Conservation (phyloP, 2,113 vertebrate species). For the Triplophysa dalaica region DNA sequence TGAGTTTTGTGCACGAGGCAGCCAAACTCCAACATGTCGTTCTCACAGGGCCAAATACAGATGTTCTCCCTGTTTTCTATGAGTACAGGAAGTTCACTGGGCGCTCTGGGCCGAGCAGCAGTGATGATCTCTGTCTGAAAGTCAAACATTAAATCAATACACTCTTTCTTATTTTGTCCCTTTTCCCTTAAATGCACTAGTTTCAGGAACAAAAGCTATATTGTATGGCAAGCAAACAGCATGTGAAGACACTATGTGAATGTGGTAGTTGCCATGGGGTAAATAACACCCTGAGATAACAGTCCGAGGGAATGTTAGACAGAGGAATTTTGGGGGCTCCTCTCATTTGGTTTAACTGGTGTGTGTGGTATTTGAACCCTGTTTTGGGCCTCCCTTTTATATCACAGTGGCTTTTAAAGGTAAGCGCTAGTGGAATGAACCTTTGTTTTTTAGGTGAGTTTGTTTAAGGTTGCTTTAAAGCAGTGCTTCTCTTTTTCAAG, state of each 20-base stretch:
- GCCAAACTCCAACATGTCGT: constrained; percentile 11
- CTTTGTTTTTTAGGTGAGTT: not conserved
- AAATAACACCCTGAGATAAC: not conserved
- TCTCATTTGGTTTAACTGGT: not conserved
- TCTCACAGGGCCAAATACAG: constrained; percentile 22
- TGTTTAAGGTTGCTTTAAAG: not conserved
- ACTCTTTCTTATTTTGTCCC: not conserved
- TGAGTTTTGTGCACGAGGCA: not conserved
- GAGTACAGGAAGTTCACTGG: constrained; percentile 5
- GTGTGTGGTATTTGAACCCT: not conserved
- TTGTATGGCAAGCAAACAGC: constrained; percentile 30
- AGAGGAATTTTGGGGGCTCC: not conserved
- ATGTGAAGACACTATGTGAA: constrained; percentile 9
- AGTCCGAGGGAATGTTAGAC: not conserved
- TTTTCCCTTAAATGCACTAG: constrained; percentile 11
- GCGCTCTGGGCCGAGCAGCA: constrained; percentile 11
- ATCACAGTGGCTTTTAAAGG: constrained; percentile 1
- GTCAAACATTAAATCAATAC: constrained; percentile 6
- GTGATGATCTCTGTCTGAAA: constrained; percentile 11
- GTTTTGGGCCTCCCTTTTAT: not conserved
- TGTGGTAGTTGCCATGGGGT: not conserved
- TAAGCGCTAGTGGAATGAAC: constrained; percentile 1
- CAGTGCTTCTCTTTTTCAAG: not conserved
- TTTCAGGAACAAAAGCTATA: constrained; percentile 20
- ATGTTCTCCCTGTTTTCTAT: constrained; percentile 20